Base-by-base conservation (phyloP, 1,140 invertebrate species). In the Rhysida immarginata region DNA sequence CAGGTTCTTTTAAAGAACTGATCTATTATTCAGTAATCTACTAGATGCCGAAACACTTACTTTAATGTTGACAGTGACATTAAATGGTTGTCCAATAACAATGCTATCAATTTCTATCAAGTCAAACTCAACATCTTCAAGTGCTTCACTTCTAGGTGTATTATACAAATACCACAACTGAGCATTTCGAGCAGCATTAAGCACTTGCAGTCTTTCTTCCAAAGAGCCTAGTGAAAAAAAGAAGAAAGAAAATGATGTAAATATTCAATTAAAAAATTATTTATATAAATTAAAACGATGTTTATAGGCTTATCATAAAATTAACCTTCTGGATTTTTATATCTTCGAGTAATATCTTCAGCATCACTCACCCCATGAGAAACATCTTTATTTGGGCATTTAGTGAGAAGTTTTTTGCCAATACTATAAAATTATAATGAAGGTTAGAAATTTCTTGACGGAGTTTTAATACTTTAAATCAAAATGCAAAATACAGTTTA, bases 261-360 rank as follows among this genome's bases (percentile, higher is more conserved):
- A n/a, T n/a, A n/a, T n/a, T n/a, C n/a, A n/a, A n/a, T n/a, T n/a
- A n/a, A n/a, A n/a, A n/a, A n/a, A n/a, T n/a, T n/a, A n/a, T n/a
- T n/a, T n/a, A n/a, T n/a, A n/a, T n/a, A n/a, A n/a, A n/a, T n/a
- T 41, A 41, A 41, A 13, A 41, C 35, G n/a, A 41, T 41, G 11
- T 11, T 41, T 41, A 13, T 41, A 13, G 11, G 35, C 11, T 13
- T 13, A 13, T 41, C 11, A 2, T 16, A 73, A n/a, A n/a, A n/a
- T n/a, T n/a, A 69, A 83, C 82, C 83, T 75, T 96, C 92, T 1
- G 80, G 78, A 66, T 84, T 83, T 72, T 96, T 96, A 68, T 96
- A 96, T 27, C 71, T 74, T n/a, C 77, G 64, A 1, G 90, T 95
- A 23, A 96, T 83, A 61, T 95, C 88, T 71, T 92, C 84, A 2